Base-by-base conservation (phyloP, 2,888 invertebrate species). In the Nipponacmea schrenckii region DNA sequence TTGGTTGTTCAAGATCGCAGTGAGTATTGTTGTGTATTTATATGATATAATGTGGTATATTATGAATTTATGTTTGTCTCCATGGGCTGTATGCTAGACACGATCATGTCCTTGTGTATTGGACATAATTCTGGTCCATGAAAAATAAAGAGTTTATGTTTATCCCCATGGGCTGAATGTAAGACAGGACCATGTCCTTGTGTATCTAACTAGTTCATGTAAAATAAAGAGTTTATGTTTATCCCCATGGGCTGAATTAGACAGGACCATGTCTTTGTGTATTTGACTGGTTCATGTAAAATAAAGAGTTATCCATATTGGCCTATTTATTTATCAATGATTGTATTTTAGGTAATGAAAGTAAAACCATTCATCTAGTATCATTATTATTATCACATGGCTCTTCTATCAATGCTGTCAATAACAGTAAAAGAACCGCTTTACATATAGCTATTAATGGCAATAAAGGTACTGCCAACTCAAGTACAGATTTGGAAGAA, bases 381-480 rank as follows among this genome's bases (percentile, higher is more conserved):
- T 79, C 79, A 65, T 73, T 80, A 26, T 73, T 89, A 24, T 72
- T 88, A 39, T 80, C 83, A 26, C 83, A 83, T 56, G 88, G 88
- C 15, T 86, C 85, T 1, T 77, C 82, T 56, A 79, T 88, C 12
- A 85, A 85, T 75, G 77, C 80, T 44, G 67, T 68, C 12, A 80
- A 83, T 71, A 72, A 68, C 1, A 80, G 83, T 46, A 84, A 84
- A 4, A 81, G 87, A 62, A 90, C 90, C 0, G 86, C 90, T 1
- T 86, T 91, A n/a, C 91, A 91, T 80, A 76, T 89, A 62, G 89
- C 90, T 27, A 88, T 90, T 0, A 85, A 89, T 66, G 79, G 85
- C 64, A 88, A 90, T 77, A 78, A 79, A 0, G 90, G 89, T 7
- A 84, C 85, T 44, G 86, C 89, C 4, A 90, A 91, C 77, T 86